Conservation (phyloP, 2,888 invertebrate genomes). For the Elegia similella region DNA sequence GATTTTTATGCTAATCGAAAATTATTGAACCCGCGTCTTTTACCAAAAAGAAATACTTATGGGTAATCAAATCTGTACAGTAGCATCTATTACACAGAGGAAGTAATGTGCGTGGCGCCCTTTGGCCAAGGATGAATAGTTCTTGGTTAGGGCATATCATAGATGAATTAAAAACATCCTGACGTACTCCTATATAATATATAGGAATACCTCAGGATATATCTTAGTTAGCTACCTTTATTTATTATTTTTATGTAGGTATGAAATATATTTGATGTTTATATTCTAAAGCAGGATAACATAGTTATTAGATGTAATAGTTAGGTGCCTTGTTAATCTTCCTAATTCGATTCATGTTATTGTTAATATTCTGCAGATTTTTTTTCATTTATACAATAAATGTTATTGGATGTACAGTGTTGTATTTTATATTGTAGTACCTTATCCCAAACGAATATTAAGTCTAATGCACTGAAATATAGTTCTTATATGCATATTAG, state of each 20-base stretch:
- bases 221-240: neutral
- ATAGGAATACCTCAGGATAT: too few relatives aligned
- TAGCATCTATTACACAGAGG: too few relatives aligned
- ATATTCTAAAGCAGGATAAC: neutral
- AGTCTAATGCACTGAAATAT: conserved; percentile 9
- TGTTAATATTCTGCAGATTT: conserved; percentile 14
- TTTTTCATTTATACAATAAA: conserved; percentile 35
- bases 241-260: neutral
- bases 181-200: too few relatives aligned
- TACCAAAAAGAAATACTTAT: too few relatives aligned
- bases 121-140: too few relatives aligned
- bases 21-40: too few relatives aligned
- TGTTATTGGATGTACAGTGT: conserved; percentile 31
- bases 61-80: too few relatives aligned
- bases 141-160: too few relatives aligned
- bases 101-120: too few relatives aligned
- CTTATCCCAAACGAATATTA: conserved; percentile 3
- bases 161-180: too few relatives aligned
- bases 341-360: neutral
- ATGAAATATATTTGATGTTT: neutral
- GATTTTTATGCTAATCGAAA: neutral
- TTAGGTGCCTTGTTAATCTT: neutral
- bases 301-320: neutral
- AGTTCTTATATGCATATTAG: conserved; percentile 16
- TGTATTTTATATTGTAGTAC: conserved; percentile 38